Conservation (phyloP, 2,888 invertebrate genomes). For the Tenodera sinensis region DNA sequence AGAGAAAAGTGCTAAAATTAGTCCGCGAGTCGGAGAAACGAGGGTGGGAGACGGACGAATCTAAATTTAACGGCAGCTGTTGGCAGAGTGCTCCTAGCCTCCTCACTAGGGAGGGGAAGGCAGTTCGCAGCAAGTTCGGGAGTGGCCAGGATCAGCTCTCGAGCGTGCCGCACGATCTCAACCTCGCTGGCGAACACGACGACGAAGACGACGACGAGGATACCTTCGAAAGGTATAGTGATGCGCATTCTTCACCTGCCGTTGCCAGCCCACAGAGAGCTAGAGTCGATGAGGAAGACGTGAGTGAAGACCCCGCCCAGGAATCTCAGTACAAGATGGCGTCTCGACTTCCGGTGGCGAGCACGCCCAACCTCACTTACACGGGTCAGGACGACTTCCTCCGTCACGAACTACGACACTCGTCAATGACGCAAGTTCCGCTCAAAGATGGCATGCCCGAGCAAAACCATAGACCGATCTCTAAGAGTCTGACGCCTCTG, state of each 20-base stretch:
- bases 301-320: background rate
- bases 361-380: conserved; percentile 58
- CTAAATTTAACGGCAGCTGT: conserved; percentile 39
- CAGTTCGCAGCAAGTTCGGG: conserved; percentile 31
- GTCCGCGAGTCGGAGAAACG: background rate
- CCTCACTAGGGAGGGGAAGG: conserved; percentile 33
- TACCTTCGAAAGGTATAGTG: conserved; percentile 27
- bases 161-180: conserved; percentile 32
- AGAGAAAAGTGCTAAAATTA: conserved; percentile 31
- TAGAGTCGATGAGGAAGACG: background rate
- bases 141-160: conserved; percentile 32
- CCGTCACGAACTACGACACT: conserved; percentile 48
- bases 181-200: conserved; percentile 32
- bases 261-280: conserved; percentile 33
- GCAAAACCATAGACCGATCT: background rate
- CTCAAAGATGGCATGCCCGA: conserved; percentile 43
- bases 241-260: conserved; percentile 1
- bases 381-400: conserved; percentile 22
- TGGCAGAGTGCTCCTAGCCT: conserved; percentile 42
- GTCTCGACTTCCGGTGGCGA: conserved; percentile 47
- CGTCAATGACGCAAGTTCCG: conserved; percentile 59
- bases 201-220: conserved; percentile 35
- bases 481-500: conserved; percentile 13
- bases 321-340: background rate
- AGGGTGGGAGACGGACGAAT: conserved; percentile 25